These are phyloP conservation scores for Rhodophaea formosa DNA, from an alignment of 2,888 invertebrate genomes.

Conservation along the genomic window DNA sequence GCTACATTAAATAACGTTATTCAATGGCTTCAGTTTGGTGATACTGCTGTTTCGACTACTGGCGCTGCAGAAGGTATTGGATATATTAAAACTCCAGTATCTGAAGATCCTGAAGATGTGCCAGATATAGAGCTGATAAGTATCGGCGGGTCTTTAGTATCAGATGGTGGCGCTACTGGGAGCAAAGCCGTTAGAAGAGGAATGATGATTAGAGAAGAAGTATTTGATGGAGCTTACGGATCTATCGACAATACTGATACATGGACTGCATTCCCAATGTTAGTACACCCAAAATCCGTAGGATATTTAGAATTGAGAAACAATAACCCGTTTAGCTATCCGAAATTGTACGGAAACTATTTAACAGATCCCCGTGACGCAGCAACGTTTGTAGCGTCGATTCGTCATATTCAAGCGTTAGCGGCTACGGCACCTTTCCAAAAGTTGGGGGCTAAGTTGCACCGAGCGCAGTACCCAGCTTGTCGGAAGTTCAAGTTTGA, in stretches of 20 bases:
- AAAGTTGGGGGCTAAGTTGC: slow-evolving; percentile 73
- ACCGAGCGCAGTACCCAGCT: slow-evolving; percentile 80
- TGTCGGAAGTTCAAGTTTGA: slow-evolving; percentile 77
- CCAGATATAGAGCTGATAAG: slow-evolving; percentile 88
- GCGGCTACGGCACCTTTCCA: slow-evolving; percentile 75
- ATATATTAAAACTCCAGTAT: slow-evolving; percentile 82
- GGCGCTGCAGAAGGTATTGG: slow-evolving; percentile 84
- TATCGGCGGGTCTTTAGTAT: slow-evolving; percentile 71
- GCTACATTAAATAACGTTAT: slow-evolving; percentile 39
- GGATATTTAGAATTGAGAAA: slow-evolving; percentile 84
- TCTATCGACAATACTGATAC: slow-evolving; percentile 63
- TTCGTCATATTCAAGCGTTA: slow-evolving; percentile 74
- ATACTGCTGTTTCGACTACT: slow-evolving; percentile 72
- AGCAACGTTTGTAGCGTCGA: slow-evolving; percentile 81
- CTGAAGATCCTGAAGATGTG: slow-evolving; percentile 68
- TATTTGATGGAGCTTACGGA: slow-evolving; percentile 67
- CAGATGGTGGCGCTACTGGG: slow-evolving; percentile 61
- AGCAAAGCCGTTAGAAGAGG: slow-evolving; percentile 61
- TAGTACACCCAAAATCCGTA: slow-evolving; percentile 85
- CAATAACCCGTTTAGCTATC: slow-evolving; percentile 83
- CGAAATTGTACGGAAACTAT: slow-evolving; percentile 86
- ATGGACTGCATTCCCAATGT: slow-evolving; percentile 82
- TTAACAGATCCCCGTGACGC: slow-evolving; percentile 82
- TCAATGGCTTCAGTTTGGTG: slow-evolving; percentile 53
- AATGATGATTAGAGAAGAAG: slow-evolving; percentile 69